Evolutionary conservation across 2,797 vertebrate species (phyloP), one percentile per base, ranked within the genome.

Genomic region (Poeciliopsis turneri): DNA sequence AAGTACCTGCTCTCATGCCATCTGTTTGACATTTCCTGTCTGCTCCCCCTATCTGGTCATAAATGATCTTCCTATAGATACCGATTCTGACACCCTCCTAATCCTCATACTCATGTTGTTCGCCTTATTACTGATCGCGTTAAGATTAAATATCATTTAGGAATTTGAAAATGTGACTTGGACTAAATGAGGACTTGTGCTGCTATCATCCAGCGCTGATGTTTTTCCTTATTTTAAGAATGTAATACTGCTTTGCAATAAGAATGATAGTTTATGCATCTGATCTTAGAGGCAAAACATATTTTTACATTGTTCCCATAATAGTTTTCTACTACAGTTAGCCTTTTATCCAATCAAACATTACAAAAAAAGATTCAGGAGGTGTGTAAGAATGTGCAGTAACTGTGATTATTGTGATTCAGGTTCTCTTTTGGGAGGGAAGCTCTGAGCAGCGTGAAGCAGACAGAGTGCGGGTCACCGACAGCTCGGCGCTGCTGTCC

Each of bases 381-480:
- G 33, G 23, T 36, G n/a, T 33, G 4, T 4, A 39, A 25, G 6
- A 28, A 25, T 30, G n/a, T 39, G 4, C 3, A 43, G n/a, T 88
- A 82, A 89, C 45, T 53, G 57, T 9, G 2, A 18, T 55, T 23
- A 84, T 74, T 87, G 74, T 85, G 79, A 51, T 75, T 39, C 49
- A 95, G 95, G 92, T 96, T 47, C 81, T 94, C 53, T 93, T 91
- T 53, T 91, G 93, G 94, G 92, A 94, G 83, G 86, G 92, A 18
- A 94, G 90, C 23, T 88, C 80, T 64, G 41, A 9, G 66, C 86
- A 88, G 85, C 92, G 83, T 1, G 87, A 91, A 2, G 89, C 89
- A 0, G 78, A 86, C 79, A 90, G 66, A 53, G 82, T 92, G 75
- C 90, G 87, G 57, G 92, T 93, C 45, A 85, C 80, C 23, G 85